Base-by-base conservation (phyloP, 2,888 invertebrate genomes). In the Ctenicera cuprea region DNA sequence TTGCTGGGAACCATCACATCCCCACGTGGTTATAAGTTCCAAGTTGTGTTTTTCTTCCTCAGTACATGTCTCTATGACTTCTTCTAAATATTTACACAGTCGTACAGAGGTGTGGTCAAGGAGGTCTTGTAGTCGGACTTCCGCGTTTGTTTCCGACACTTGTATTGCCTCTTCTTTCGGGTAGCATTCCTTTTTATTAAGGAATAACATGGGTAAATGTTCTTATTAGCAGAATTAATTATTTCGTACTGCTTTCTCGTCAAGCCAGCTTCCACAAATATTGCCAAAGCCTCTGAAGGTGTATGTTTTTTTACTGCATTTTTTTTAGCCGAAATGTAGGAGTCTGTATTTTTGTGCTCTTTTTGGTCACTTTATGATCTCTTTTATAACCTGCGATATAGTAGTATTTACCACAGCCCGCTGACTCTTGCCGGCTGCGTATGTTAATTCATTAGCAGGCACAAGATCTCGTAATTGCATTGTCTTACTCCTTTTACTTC, bases 1-100 rank as follows among this genome's bases (percentile, higher is more conserved):
- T 70, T 81, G 79, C 38, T 78, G 78, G 5, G 78, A 78, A 22
- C 80, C 81, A 59, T 82, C 80, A 69, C 78, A 79, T 61, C 76
- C 79, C 78, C 80, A 80, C 64, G 79, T 79, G 0, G 41, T 66
- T 11, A 80, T 73, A 18, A 80, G 43, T 16, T 14, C 16, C 16
- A 79, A 43, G 4, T 61, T 59, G 0, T 71, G 8, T n/a, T 62
- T 50, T 59, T 78, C 74, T 9, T 78, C 63, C 73, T 72, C 63
- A 30, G 50, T 59, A n/a, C 18, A 70, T 20, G 14, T 61, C 63
- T 63, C 57, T 12, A 73, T 9, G 38, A 73, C 73, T 1, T 75
- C 74, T 57, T 26, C 18, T n/a, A 77, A 45, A 75, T 77, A 26
- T 26, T 26, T 26, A 26, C 5, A 79, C 43, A 78, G 41, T 48